phyloP scores from a whole-genome alignment of 2,113 vertebrate species.

The Callipepla californica region DNA sequence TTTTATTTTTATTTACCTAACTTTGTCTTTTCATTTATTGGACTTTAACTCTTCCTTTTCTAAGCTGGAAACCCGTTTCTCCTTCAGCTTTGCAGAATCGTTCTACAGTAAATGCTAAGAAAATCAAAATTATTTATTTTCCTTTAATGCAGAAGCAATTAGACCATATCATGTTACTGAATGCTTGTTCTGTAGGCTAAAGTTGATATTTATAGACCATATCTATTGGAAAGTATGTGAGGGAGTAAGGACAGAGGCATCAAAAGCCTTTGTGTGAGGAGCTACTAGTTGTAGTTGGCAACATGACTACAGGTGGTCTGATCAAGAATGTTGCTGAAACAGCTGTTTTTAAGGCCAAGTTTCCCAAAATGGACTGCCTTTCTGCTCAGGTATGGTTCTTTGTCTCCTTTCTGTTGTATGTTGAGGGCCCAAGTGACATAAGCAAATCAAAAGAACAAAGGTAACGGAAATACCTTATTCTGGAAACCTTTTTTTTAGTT shows the following conservation, averaged over 20 bases:
- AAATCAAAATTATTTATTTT: neutral
- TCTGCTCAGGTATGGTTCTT: neutral
- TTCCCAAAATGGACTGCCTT: neutral
- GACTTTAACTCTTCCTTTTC: neutral
- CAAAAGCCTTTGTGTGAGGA: neutral
- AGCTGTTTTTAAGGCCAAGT: neutral
- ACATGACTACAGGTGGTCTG: too few relatives aligned
- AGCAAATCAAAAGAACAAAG: neutral
- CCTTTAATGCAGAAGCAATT: neutral
- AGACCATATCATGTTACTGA: neutral
- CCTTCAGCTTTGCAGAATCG: neutral
- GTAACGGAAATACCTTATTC: neutral
- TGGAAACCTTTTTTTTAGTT: neutral
- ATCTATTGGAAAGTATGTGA: neutral
- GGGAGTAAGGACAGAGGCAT: neutral
- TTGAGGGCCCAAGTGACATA: neutral
- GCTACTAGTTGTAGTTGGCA: neutral
- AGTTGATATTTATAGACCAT: neutral
- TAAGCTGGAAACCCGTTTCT: neutral
- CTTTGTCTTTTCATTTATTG: neutral
- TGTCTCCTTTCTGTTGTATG: neutral
- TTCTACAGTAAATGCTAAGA: too few relatives aligned
- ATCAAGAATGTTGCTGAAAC: neutral
- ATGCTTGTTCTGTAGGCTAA: neutral
- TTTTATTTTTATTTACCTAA: neutral